Evolutionary conservation across 2,888 invertebrate species (phyloP), one percentile per base, ranked within the genome.

Genomic region (Stramonita haemastoma): DNA sequence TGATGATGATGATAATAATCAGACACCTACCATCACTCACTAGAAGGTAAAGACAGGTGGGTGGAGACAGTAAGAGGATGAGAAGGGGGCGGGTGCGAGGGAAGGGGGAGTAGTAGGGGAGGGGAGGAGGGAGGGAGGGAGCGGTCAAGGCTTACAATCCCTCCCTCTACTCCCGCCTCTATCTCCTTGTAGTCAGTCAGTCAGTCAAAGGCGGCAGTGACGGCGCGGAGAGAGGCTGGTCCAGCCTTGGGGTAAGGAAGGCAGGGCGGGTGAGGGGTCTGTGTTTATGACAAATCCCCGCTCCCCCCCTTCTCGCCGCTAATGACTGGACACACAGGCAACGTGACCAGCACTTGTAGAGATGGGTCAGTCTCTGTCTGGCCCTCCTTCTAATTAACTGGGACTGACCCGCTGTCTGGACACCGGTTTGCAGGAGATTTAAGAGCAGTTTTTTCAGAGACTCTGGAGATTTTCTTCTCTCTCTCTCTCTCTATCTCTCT

Each of bases 231-330:
- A 8, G 46, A 46, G 46, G 46, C 46, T 46, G 46, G 46, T 46
- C 46, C 8, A 46, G 46, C 46, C 46, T 46, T 46, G 46, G 8
- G 46, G 46, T n/a, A n/a, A n/a, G 46, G 46, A 46, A 46, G 46
- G 46, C 11, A 73, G 73, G 29, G 29, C 1, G 13, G 73, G 73
- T 5, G n/a, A n/a, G 77, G 13, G 4, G 77, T 79, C 77, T 79
- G 77, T 79, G 32, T 79, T 79, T 79, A 79, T 79, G 77, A 79
- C 77, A 79, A 79, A 79, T 79, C 77, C 77, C 32, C n/a, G 22
- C 15, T 19, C 77, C 5, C 77, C 34, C 77, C 26, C 32, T 79
- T 79, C 32, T 79, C 77, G 32, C 77, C 32, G 13, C 77, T 32
- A 79, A 79, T 34, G 77, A 79, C 32, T 79, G 77, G 77, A 79